A percentile compares a stretch with the other conserved stretches of the same genome.
Conservation (phyloP, 2,888 invertebrate species). For the Rhimphoctona megacephalus region DNA sequence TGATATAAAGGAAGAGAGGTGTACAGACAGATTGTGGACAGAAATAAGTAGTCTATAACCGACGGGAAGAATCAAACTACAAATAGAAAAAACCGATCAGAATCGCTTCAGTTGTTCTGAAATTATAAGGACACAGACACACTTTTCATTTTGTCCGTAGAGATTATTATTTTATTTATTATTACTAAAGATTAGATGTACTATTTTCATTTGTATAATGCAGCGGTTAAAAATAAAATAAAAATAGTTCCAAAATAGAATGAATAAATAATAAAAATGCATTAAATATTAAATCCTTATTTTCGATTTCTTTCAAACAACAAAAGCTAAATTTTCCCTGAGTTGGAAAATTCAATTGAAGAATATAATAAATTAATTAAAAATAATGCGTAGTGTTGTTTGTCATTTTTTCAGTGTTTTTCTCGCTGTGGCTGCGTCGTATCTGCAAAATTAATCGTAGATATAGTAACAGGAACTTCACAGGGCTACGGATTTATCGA, state of each 20-base stretch:
- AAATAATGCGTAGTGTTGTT: no score
- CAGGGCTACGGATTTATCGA: constrained; percentile 95
- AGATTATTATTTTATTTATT: no score
- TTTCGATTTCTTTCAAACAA: neutral
- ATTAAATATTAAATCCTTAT: no score
- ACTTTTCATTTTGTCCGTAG: neutral
- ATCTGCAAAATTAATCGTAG: constrained; percentile 87
- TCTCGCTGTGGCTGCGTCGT: constrained; percentile 88
- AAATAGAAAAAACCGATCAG: neutral
- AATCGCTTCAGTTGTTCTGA: neutral
- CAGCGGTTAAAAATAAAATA: no score
- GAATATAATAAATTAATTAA: neutral
- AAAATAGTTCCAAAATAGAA: no score
- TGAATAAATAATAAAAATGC: no score
- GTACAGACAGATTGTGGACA: neutral
- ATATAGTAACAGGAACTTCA: constrained; percentile 93
- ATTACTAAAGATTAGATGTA: no score
- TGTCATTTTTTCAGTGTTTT: constrained; percentile 87
- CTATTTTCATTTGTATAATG: no score
- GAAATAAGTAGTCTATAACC: neutral
- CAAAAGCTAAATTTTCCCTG: neutral
- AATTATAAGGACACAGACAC: neutral
- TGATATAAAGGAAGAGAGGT: neutral
- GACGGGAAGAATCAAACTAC: neutral
- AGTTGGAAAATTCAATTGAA: neutral